These are phyloP conservation scores for Drosophila mauritiana DNA, from an alignment of 1,140 invertebrate genomes.

Conservation along the genomic window DNA sequence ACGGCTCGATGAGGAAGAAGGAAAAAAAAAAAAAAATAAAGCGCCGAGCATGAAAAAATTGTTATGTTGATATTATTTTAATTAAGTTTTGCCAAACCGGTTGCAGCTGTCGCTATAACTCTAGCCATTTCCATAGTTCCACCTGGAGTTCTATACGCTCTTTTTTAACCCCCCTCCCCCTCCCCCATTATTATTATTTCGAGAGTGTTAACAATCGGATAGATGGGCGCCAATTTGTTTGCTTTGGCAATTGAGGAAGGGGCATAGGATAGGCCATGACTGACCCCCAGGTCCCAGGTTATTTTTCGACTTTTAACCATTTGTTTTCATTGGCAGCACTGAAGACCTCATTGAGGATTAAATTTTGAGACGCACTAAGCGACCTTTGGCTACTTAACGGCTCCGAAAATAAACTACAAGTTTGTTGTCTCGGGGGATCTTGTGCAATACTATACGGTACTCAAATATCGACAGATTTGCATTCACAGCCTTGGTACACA, in stretches of 20 bases:
- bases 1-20: constrained; percentile 63
- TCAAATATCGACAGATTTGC: constrained; percentile 37
- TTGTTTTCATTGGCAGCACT: constrained; percentile 64
- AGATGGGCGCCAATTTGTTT: constrained; percentile 80
- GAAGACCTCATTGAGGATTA: constrained; percentile 74
- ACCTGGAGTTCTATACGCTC: constrained; percentile 53
- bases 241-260: constrained; percentile 56
- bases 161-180: background rate
- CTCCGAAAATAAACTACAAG: constrained; percentile 77
- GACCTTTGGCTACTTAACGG: constrained; percentile 82
- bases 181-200: constrained; percentile 2
- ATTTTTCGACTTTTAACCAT: constrained; percentile 4
- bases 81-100: constrained; percentile 83
- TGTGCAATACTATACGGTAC: constrained; percentile 44
- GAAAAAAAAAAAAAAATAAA: background rate
- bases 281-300: constrained; percentile 62
- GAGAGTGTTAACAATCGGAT: constrained; percentile 76
- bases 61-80: constrained; percentile 84
- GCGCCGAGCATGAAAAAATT: constrained; percentile 61
- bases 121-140: constrained; percentile 55
- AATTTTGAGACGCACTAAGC: constrained; percentile 54
- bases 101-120: constrained; percentile 29
- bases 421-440: constrained; percentile 50
- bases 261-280: constrained; percentile 28
- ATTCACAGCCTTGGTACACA: constrained; percentile 40